phyloP scores from a whole-genome alignment of 2,888 invertebrate genomes.

The Agrotis ipsilon region DNA sequence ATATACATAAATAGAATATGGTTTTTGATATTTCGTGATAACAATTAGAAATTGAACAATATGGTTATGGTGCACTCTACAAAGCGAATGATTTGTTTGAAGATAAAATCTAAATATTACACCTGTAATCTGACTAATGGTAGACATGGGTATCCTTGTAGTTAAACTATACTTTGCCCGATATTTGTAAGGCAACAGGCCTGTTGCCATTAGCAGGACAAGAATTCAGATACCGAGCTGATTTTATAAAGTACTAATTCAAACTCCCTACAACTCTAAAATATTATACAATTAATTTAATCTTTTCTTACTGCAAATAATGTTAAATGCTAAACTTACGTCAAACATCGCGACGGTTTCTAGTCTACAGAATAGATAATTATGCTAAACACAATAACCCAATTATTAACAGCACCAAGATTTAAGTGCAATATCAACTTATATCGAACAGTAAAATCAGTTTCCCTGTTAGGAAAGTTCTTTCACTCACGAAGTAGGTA shows the following conservation, averaged over 20 bases:
- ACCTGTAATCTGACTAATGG: not conserved
- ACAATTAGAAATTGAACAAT: constrained; percentile 22
- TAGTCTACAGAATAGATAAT: too few species aligned
- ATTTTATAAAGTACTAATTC: not conserved
- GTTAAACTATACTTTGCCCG: not conserved
- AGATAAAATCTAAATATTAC: not conserved
- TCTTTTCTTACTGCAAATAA: too few species aligned
- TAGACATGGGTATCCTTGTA: not conserved
- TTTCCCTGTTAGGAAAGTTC: constrained; percentile 5
- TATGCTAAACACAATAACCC: too few species aligned
- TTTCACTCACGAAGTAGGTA: not conserved
- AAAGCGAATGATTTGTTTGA: not conserved
- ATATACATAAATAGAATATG: not conserved
- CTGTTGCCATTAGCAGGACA: not conserved
- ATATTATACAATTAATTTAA: too few species aligned
- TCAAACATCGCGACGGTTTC: too few species aligned
- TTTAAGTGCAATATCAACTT: too few species aligned
- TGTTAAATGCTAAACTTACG: too few species aligned
- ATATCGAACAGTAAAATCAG: constrained; percentile 1
- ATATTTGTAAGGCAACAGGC: not conserved
- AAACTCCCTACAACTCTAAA: too few species aligned
- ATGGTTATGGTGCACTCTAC: not conserved
- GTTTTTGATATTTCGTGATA: not conserved
- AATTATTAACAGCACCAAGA: too few species aligned
- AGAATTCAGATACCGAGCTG: not conserved